Evolutionary conservation across 2,797 vertebrate genomes (phyloP).

Genomic region (Eleutherodactylus coqui): DNA sequence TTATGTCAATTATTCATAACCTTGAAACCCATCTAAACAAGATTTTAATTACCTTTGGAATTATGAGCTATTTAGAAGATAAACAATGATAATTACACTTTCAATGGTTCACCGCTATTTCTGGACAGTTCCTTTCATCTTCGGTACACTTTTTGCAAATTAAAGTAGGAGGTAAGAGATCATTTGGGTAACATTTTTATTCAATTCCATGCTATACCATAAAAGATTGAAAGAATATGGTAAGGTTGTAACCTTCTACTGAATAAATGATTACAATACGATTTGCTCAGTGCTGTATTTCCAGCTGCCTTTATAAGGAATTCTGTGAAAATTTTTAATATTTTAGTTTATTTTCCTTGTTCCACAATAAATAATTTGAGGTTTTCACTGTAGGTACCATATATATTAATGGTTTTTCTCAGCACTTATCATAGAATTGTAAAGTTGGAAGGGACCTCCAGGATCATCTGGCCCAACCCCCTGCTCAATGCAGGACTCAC

Average conservation of each 20-base stretch:
- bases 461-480: too few relatives aligned
- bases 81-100: conserved; percentile 48
- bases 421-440: too few relatives aligned
- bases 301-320: background rate
- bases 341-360: background rate
- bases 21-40: conserved; percentile 21
- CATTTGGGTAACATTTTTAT: background rate
- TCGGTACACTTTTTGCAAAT: background rate
- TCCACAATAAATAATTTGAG: background rate
- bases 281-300: background rate
- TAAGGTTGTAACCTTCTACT: background rate
- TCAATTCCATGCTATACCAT: background rate
- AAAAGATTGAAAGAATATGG: background rate
- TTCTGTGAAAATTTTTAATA: background rate
- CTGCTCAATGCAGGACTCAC: too few relatives aligned
- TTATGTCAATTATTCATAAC: conserved; percentile 49
- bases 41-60: conserved; percentile 52
- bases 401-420: too few relatives aligned
- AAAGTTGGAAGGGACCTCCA: too few relatives aligned
- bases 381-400: background rate
- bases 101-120: background rate
- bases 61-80: conserved; percentile 34
- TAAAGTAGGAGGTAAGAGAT: conserved; percentile 3
- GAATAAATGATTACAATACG: background rate
- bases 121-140: background rate